These are phyloP conservation scores for Daubentonia madagascariensis DNA, from an alignment of 2,113 vertebrate genomes.

Conservation along the genomic window DNA sequence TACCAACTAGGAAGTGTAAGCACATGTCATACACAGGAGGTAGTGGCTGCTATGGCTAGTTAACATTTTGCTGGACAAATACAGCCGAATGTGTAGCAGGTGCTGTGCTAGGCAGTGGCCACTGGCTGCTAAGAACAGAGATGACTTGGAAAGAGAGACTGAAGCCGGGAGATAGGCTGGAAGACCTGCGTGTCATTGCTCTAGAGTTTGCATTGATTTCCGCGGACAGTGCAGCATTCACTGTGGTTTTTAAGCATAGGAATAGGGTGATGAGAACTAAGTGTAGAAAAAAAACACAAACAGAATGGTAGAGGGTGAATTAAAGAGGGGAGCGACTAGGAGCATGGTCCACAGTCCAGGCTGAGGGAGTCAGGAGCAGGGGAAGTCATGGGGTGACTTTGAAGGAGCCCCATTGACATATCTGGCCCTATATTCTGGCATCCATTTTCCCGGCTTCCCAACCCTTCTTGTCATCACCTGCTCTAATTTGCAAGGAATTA, in stretches of 20 bases:
- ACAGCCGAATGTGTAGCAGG: neutral
- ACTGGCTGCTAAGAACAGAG: neutral
- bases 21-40: accelerated
- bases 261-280: neutral
- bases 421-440: neutral
- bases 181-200: accelerated
- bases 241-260: neutral
- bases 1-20: neutral
- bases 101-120: neutral
- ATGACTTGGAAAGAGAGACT: neutral
- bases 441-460: neutral
- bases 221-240: neutral
- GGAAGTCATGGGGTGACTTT: neutral
- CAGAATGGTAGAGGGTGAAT: neutral
- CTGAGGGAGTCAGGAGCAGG: neutral
- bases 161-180: neutral
- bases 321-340: neutral
- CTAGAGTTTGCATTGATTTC: neutral
- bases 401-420: neutral
- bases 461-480: neutral
- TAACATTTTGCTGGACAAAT: neutral
- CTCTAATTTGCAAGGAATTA: slow-evolving; percentile 47
- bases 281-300: neutral
- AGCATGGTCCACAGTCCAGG: neutral
- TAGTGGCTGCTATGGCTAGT: neutral